These are phyloP conservation scores for Eurosta solidaginis DNA, from an alignment of 1,140 invertebrate species.

Conservation along the genomic window DNA sequence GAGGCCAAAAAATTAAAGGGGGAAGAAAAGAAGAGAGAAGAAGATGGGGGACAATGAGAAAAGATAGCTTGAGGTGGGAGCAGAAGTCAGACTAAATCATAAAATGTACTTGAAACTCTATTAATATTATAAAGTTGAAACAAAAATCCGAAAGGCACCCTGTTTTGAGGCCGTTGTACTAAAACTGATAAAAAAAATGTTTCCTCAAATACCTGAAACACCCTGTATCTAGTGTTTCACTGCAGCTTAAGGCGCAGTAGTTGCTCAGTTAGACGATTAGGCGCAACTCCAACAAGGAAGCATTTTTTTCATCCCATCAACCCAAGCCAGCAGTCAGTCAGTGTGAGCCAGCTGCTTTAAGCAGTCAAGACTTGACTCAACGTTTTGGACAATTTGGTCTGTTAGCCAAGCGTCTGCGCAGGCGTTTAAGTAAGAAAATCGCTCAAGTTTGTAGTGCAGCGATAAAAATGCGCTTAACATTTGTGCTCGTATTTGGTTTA, in stretches of 20 bases:
- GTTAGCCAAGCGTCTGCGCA: not conserved
- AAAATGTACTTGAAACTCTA: no score
- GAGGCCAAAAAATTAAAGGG: no score
- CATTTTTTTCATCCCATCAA: not conserved
- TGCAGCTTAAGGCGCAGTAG: not conserved
- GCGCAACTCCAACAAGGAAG: not conserved
- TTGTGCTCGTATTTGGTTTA: slow-evolving; percentile 16
- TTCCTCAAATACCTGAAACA: no score
- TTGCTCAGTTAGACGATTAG: not conserved
- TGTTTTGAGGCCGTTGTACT: no score
- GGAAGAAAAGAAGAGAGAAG: no score
- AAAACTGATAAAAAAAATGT: no score
- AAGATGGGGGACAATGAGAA: no score
- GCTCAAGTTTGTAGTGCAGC: not conserved
- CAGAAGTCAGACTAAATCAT: no score
- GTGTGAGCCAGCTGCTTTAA: not conserved
- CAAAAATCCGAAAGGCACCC: no score
- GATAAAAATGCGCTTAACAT: slow-evolving; percentile 23
- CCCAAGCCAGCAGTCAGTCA: not conserved
- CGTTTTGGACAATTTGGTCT: not conserved
- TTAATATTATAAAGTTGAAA: no score
- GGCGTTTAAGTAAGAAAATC: slow-evolving; percentile 20
- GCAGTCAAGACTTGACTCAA: not conserved
- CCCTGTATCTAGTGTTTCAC: no score
- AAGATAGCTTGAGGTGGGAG: no score